phyloP scores from a whole-genome alignment of 2,888 invertebrate species.

The Mesoligia furuncula region DNA sequence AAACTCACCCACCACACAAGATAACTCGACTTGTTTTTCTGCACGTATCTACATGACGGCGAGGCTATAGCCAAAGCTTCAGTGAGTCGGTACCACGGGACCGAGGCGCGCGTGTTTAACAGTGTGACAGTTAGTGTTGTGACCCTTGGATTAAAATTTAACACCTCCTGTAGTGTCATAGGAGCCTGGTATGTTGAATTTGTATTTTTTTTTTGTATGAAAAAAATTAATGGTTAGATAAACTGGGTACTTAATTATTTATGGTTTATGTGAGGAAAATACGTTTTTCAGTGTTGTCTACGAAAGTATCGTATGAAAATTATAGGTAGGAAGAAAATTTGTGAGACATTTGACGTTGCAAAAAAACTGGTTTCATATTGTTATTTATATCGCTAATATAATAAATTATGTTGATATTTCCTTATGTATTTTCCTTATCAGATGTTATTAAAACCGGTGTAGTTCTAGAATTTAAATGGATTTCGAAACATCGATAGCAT shows the following conservation, averaged over 20 bases:
- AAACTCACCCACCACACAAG: neutral
- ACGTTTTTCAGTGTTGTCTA: neutral
- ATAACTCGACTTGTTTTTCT: conserved; percentile 34
- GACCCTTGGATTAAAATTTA: conserved; percentile 42
- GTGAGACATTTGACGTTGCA: too few species aligned
- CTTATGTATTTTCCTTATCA: neutral
- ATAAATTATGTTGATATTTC: neutral
- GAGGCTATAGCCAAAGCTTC: conserved; percentile 31
- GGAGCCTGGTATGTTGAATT: conserved; percentile 40
- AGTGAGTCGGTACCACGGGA: conserved; percentile 40
- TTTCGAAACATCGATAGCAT: neutral
- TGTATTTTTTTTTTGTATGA: neutral
- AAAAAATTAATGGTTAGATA: accelerated
- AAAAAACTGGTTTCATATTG: neutral
- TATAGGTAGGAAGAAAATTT: neutral
- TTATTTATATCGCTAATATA: neutral
- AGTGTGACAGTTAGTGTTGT: conserved; percentile 46
- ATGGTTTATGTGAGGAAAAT: neutral
- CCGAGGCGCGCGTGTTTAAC: conserved; percentile 55
- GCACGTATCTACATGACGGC: neutral
- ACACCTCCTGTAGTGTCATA: neutral
- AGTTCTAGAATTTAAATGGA: neutral
- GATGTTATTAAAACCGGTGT: conserved; percentile 1
- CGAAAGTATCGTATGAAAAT: neutral
- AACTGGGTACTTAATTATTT: neutral